Conservation (phyloP, 1,140 invertebrate genomes). For the Apis florea region DNA sequence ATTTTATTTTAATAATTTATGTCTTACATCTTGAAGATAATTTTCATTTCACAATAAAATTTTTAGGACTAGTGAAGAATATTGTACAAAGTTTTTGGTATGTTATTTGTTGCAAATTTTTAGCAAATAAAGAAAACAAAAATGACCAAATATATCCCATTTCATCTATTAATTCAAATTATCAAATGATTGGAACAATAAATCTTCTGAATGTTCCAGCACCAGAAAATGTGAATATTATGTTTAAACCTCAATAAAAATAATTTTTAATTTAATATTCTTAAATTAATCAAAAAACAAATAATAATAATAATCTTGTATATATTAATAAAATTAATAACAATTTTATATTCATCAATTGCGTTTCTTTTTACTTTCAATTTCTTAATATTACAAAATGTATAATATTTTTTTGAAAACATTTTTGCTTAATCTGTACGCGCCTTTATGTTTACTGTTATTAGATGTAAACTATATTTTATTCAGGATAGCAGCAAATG, state of each 20-base stretch:
- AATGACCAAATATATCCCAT: conserved; percentile 30
- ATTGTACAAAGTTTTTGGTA: conserved; percentile 76
- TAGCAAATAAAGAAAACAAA: conserved; percentile 42
- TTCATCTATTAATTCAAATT: conserved; percentile 22
- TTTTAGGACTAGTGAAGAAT: conserved; percentile 78
- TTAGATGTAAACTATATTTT: background rate
- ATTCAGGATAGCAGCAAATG: background rate
- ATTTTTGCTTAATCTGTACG: background rate
- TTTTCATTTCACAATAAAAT: conserved; percentile 31
- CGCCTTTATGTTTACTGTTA: background rate
- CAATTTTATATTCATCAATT: conserved; percentile 20
- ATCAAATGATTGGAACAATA: conserved; percentile 48
- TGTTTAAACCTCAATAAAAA: conserved; percentile 65
- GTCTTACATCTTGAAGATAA: conserved; percentile 11
- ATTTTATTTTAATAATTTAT: conserved; percentile 19
- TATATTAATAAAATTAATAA: conserved; percentile 28
- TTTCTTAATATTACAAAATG: background rate
- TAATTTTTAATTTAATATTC: background rate
- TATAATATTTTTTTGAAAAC: background rate
- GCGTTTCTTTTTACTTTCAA: background rate
- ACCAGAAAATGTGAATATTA: conserved; percentile 63
- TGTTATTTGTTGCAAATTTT: conserved; percentile 73
- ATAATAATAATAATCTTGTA: conserved; percentile 19
- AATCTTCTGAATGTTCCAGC: conserved; percentile 66
- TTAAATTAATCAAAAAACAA: background rate